phyloP scores from a whole-genome alignment of 2,888 invertebrate genomes.

The Dynastes maya region DNA sequence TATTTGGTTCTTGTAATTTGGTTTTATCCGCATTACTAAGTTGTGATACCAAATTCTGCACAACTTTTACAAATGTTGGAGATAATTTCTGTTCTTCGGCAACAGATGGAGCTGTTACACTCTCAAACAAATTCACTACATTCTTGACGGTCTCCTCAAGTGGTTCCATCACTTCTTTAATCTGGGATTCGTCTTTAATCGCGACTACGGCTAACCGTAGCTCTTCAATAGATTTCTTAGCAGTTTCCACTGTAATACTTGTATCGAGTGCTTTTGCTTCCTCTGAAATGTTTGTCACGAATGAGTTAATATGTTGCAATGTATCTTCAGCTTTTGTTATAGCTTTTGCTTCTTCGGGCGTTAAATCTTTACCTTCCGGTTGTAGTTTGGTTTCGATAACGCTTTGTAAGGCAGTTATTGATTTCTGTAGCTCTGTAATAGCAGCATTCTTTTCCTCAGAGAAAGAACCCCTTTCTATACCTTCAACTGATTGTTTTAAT shows the following conservation, averaged over 20 bases:
- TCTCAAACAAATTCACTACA: constrained; percentile 67
- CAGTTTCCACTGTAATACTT: constrained; percentile 58
- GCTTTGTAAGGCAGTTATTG: constrained; percentile 60
- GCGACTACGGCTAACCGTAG: constrained; percentile 65
- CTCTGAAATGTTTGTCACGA: constrained; percentile 54
- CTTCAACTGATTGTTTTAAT: constrained; percentile 60
- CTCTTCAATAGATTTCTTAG: constrained; percentile 65
- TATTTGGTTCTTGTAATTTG: constrained; percentile 38
- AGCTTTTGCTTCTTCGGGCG: constrained; percentile 62
- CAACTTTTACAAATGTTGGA: neutral
- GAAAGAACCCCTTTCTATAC: constrained; percentile 61
- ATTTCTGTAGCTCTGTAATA: constrained; percentile 64
- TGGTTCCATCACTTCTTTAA: constrained; percentile 65
- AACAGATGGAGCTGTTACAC: constrained; percentile 58
- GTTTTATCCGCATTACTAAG: constrained; percentile 43
- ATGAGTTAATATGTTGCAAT: constrained; percentile 61
- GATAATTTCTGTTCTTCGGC: constrained; percentile 3
- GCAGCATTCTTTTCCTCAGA: constrained; percentile 61
- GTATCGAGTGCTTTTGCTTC: constrained; percentile 47
- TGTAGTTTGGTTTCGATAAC: constrained; percentile 54
- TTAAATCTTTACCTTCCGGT: constrained; percentile 56
- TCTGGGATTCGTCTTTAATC: constrained; percentile 62
- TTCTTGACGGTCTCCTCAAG: constrained; percentile 68
- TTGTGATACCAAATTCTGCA: constrained; percentile 26
- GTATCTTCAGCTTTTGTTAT: constrained; percentile 62